Base-by-base conservation (phyloP, 1,140 invertebrate genomes). In the Papilio helenus region DNA sequence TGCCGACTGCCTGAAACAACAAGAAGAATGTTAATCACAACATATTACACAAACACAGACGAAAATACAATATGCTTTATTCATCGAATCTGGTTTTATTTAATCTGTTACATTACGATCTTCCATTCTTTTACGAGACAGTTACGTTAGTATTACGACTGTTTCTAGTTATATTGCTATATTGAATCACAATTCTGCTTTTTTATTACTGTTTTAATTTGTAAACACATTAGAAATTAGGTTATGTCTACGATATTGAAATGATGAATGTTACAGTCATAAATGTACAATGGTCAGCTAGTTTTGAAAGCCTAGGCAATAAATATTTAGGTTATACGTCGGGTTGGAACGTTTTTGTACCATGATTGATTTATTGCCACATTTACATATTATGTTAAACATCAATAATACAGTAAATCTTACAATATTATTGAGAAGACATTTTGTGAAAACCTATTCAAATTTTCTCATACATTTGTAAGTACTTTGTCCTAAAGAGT, bases 1-100 rank as follows among this genome's bases (percentile, higher is more conserved):
- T 88, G 90, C 87, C 81, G 90, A 88, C 87, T 90, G 92, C 93
- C 93, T 94, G 92, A 73, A 94, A 94, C 92, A 94, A 94, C 78
- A 86, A 61, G 29, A 26, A 16, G 65, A 82, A n/a, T 72, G 81
- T 82, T 82, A 72, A 76, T 78, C 76, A 73, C 71, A 61, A 78
- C 10, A 79, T 18, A 81, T 81, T 73, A 81, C 26, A 20, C 39
- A 65, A 81, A 68, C 42, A 65, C 14, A 76, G 26, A 76, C 34
- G 72, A 55, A 51, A 79, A 68, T 79, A 74, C 42, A 79, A 46
- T 76, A 51, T 72, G 72, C 26, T 51, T 55, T 58, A 58, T 49
- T 76, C 49, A 39, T 76, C 74, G 49, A 58, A 39, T 76, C 74
- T 76, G 49, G 51, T 76, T 76, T 58, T 20, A 76, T 76, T 55